Conservation (phyloP, 2,113 vertebrate genomes). For the Ia io region DNA sequence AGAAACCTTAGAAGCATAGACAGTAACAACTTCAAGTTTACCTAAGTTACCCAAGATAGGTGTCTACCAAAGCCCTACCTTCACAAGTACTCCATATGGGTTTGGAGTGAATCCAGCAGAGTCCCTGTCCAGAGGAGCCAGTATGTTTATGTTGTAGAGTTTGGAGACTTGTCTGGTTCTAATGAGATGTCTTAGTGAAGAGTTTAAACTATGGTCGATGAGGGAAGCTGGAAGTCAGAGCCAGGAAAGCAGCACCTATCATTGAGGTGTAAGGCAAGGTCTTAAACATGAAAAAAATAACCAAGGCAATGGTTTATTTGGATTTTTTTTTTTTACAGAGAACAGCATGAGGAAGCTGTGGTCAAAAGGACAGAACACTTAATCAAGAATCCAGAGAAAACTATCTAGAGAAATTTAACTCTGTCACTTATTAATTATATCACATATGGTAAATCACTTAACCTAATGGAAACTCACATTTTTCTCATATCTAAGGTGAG, state of each 20-base stretch:
- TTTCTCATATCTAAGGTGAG: neutral
- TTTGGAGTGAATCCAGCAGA: neutral
- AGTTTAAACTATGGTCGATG: neutral
- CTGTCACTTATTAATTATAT: slow-evolving; percentile 5
- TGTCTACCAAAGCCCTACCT: neutral
- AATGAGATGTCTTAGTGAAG: neutral
- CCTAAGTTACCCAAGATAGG: neutral
- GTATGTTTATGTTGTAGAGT: neutral
- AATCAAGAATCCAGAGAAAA: neutral
- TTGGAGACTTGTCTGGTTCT: neutral
- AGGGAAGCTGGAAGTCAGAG: neutral
- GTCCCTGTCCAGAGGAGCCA: neutral
- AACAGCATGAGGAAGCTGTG: neutral
- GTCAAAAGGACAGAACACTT: neutral
- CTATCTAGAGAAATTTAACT: neutral
- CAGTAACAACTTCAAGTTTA: neutral
- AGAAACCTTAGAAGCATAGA: neutral
- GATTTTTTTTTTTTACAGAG: neutral
- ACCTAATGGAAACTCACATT: neutral
- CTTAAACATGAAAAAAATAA: neutral
- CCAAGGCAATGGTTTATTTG: neutral
- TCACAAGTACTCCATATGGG: neutral
- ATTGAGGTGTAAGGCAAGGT: neutral
- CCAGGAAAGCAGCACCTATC: neutral
- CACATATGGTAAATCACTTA: neutral